Evolutionary conservation across 2,797 vertebrate species (phyloP).

Genomic region (Sebastes iracundus): DNA sequence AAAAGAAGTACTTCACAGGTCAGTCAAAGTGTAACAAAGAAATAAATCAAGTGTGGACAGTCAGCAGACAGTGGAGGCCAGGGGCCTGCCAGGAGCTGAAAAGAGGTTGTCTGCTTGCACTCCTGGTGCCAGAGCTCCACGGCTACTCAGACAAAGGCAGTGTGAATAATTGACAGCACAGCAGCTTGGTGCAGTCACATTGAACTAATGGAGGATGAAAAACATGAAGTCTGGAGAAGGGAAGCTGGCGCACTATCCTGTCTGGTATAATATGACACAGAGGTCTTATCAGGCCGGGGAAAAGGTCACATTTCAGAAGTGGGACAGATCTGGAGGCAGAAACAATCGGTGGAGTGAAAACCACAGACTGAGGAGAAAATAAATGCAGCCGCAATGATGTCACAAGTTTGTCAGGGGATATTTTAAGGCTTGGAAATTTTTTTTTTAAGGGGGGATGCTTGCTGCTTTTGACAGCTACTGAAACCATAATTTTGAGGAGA

Average conservation of each 20-base stretch:
- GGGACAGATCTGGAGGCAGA: slow-evolving; percentile 2
- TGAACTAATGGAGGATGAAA: slow-evolving; percentile 61
- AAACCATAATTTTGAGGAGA: background rate
- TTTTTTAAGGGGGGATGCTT: too few relatives aligned
- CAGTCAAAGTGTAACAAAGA: slow-evolving; percentile 1
- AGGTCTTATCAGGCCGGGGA: slow-evolving; percentile 19
- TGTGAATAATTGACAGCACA: slow-evolving; percentile 67
- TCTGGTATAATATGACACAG: slow-evolving; percentile 26
- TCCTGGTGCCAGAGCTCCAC: slow-evolving; percentile 34
- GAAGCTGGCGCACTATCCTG: slow-evolving; percentile 5
- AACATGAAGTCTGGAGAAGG: slow-evolving; percentile 46
- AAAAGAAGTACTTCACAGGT: background rate
- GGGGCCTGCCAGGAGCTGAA: slow-evolving; percentile 39
- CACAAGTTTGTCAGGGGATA: background rate
- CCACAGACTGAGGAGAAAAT: background rate
- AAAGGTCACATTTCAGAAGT: background rate
- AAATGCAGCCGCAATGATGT: background rate
- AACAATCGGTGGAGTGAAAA: background rate
- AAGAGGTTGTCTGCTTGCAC: slow-evolving; percentile 39
- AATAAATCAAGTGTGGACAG: slow-evolving; percentile 18
- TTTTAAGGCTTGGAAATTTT: too few relatives aligned
- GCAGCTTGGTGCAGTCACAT: slow-evolving; percentile 49
- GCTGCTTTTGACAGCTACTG: too few relatives aligned
- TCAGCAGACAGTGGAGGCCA: slow-evolving; percentile 26
- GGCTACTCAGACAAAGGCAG: slow-evolving; percentile 55